These are phyloP conservation scores for Argya squamiceps DNA, from an alignment of 2,797 vertebrate genomes.

Conservation along the genomic window DNA sequence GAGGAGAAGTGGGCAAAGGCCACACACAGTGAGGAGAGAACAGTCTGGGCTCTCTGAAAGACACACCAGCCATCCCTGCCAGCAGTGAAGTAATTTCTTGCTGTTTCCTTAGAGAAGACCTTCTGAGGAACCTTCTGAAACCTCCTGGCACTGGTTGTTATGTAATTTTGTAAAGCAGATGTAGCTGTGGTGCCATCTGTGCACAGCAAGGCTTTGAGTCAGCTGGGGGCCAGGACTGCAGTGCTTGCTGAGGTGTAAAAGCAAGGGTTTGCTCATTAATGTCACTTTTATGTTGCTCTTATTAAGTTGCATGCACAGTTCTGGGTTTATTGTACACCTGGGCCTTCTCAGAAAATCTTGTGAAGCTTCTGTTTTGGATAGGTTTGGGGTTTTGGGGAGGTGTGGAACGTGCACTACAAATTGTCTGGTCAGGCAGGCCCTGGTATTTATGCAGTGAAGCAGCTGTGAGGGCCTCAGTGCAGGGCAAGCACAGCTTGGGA, in stretches of 20 bases:
- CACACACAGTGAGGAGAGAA: not conserved
- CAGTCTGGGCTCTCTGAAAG: not conserved
- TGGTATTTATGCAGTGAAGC: too few species aligned
- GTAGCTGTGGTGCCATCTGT: not conserved
- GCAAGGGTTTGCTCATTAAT: not conserved
- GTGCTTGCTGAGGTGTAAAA: not conserved
- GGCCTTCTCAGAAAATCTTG: not conserved
- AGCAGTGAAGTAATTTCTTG: not conserved
- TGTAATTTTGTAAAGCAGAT: not conserved
- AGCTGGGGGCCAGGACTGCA: not conserved
- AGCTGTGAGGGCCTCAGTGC: not conserved
- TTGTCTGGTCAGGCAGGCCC: fast-evolving
- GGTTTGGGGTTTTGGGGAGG: not conserved
- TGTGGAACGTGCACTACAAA: fast-evolving
- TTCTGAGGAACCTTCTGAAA: not conserved
- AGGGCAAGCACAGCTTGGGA: not conserved
- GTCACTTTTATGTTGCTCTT: not conserved
- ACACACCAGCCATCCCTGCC: not conserved
- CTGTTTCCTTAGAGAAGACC: not conserved
- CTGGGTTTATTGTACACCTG: not conserved
- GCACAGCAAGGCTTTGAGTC: not conserved
- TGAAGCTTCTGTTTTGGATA: not conserved
- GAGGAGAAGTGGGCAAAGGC: not conserved
- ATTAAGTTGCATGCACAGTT: not conserved
- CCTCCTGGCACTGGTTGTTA: not conserved